Evolutionary conservation across 2,113 vertebrate genomes (phyloP).

Genomic region (Chaetorhynchus papuensis): DNA sequence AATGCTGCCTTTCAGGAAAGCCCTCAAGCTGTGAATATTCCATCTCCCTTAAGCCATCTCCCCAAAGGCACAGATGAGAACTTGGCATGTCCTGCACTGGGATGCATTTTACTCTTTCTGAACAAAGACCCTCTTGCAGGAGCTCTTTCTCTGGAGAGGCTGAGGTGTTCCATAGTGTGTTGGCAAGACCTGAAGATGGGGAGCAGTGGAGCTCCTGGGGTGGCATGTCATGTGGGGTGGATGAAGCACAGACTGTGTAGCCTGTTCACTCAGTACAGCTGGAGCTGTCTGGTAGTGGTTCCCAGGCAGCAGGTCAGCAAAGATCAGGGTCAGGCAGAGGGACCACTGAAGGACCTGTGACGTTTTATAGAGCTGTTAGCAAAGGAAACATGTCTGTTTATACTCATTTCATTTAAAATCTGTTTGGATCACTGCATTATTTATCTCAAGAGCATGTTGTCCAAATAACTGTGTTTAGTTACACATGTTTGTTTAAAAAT

Average conservation of each 20-base stretch:
- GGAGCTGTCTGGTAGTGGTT: background rate
- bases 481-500: background rate
- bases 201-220: background rate
- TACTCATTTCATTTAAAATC: background rate
- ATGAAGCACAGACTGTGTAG: background rate
- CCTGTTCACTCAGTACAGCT: background rate
- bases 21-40: accelerated
- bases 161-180: background rate
- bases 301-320: background rate
- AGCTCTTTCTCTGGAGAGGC: background rate
- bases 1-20: background rate
- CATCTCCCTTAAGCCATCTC: background rate
- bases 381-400: background rate
- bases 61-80: background rate
- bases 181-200: background rate
- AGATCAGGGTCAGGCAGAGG: background rate
- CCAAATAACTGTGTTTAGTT: background rate
- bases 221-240: background rate
- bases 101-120: background rate
- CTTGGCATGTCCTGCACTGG: background rate
- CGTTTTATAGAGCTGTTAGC: background rate
- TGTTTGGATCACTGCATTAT: background rate
- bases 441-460: background rate
- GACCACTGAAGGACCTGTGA: background rate
- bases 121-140: background rate